Conservation (phyloP, 2,888 invertebrate species). For the Fragum fragum region DNA sequence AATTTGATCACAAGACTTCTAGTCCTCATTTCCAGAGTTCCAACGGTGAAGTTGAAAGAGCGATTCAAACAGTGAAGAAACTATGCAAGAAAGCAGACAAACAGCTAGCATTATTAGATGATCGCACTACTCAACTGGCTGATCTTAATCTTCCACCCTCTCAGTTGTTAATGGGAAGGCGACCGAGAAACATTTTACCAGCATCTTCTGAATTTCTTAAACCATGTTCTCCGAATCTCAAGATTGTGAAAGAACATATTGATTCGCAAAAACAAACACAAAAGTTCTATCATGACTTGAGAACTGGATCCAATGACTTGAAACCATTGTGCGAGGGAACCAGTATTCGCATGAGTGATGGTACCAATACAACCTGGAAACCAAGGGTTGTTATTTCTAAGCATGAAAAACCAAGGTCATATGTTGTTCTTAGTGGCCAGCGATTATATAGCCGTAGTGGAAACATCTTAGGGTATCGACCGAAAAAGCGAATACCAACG, state of each 20-base stretch:
- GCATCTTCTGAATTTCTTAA: too few relatives aligned
- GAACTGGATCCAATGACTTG: slow-evolving; percentile 23
- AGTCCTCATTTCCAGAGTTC: slow-evolving; percentile 67
- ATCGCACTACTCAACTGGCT: slow-evolving; percentile 60
- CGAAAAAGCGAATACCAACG: slow-evolving; percentile 7
- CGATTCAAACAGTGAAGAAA: too few relatives aligned
- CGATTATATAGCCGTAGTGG: slow-evolving; percentile 32
- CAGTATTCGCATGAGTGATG: too few relatives aligned
- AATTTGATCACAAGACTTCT: slow-evolving; percentile 63
- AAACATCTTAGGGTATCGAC: slow-evolving; percentile 26
- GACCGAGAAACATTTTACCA: slow-evolving; percentile 61
- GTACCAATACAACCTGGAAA: slow-evolving; percentile 25
- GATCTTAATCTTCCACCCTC: slow-evolving; percentile 53
- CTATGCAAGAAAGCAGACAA: slow-evolving; percentile 68
- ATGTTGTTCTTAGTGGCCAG: slow-evolving; percentile 26
- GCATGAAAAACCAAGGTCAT: slow-evolving; percentile 34
- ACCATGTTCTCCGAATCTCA: slow-evolving; percentile 11
- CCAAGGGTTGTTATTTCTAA: slow-evolving; percentile 31
- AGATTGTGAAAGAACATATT: slow-evolving; percentile 27
- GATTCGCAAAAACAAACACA: slow-evolving; percentile 34
- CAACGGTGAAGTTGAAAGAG: slow-evolving; percentile 70
- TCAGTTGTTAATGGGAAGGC: slow-evolving; percentile 63
- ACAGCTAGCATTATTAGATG: slow-evolving; percentile 56
- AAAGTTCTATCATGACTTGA: slow-evolving; percentile 32
- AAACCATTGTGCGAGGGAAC: too few relatives aligned